Percentiles rank a stretch among this genome's conserved stretches.
Conservation (phyloP, 2,888 invertebrate species). For the Hoplodrina blanda region DNA sequence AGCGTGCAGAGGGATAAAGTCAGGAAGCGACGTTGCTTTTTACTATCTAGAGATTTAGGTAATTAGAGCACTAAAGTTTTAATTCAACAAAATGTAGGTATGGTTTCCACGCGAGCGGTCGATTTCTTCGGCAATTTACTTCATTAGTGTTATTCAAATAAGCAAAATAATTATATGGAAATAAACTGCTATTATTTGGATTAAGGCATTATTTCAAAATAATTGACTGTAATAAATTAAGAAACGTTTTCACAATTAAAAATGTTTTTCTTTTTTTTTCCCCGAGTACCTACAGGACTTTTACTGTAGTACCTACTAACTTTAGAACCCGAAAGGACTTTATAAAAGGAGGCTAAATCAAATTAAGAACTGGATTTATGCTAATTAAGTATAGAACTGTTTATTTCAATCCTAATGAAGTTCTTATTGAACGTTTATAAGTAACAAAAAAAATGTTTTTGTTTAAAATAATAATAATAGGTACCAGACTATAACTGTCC, state of each 20-base stretch:
- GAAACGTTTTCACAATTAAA: slow-evolving; percentile 20
- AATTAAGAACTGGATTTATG: slow-evolving; percentile 13
- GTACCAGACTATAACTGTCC: no score
- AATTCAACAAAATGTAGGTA: slow-evolving; percentile 19
- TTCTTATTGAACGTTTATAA: no score
- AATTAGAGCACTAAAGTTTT: slow-evolving; percentile 2
- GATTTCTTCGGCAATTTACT: slow-evolving; percentile 10
- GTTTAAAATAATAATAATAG: no score
- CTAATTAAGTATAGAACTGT: no score
- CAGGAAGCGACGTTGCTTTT: no score
- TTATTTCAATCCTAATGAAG: neutral
- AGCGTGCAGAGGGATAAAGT: no score
- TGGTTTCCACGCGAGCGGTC: slow-evolving; percentile 22
- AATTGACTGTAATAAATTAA: slow-evolving; percentile 37
- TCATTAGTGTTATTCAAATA: slow-evolving; percentile 17
- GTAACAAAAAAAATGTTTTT: no score
- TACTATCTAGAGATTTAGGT: neutral
- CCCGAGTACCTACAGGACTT: neutral
- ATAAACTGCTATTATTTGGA: neutral
- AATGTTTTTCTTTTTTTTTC: neutral
- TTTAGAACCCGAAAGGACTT: neutral
- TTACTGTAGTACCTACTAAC: neutral
- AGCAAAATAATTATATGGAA: neutral
- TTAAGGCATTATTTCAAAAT: slow-evolving; percentile 1
- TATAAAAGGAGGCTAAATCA: neutral